Base-by-base conservation (phyloP, 2,797 vertebrate genomes). In the Neomorphus geoffroyi region DNA sequence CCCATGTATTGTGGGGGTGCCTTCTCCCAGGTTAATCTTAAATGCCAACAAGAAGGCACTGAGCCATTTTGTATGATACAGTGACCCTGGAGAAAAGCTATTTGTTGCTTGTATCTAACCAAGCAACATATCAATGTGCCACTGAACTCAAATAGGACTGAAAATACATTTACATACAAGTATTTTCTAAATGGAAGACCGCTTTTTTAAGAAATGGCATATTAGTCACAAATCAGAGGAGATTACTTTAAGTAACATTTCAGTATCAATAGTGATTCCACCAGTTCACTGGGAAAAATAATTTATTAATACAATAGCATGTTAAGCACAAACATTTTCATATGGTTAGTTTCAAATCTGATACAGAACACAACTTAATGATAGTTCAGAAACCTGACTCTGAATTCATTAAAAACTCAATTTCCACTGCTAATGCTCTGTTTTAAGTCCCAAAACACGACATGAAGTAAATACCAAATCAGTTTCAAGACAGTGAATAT, bases 231-330 rank as follows among this genome's bases (percentile, higher is more conserved):
- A 91, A 69, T 35, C 35, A 90, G 26, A 79, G 11, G 53, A 45
- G 9, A 75, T 30, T 81, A 60, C 41, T 87, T 64, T 53, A 69
- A 70, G 24, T 51, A 87, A 26, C 14, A 66, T 37, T 78, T 92
- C 66, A 89, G 45, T 33, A 72, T 57, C 66, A 43, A 39, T 1
- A 78, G 8, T 32, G 11, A 80, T 19, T 78, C 56, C 14, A 66
- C 4, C 7, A 73, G 21, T 13, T 87, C 15, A 14, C 0, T 61
- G 8, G 41, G 70, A 61, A 58, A 72, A 67, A 4, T 0, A 0
- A 30, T 75, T 54, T 19, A 67, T 71, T 84, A 69, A 72, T 39
- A 21, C 8, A 61, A 78, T 12, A 58, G 17, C 14, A 86, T 10
- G 11, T 41, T 65, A 84, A 69, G 16, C 7, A 78, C 14, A 51